Base-by-base conservation (phyloP, 2,888 invertebrate species). In the Stratiomys singularior region DNA sequence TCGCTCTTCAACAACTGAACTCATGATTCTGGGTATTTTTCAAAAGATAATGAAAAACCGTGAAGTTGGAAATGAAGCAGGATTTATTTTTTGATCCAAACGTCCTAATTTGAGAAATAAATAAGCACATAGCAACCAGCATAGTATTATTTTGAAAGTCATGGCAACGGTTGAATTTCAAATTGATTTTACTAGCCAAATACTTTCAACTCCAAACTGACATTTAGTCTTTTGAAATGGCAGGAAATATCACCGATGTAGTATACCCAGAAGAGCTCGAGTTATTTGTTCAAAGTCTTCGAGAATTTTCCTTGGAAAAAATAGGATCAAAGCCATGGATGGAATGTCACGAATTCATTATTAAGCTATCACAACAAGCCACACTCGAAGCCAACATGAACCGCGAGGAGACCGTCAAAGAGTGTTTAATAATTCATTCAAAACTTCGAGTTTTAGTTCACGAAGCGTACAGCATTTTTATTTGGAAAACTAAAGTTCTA, bases 341-440 rank as follows among this genome's bases (percentile, higher is more conserved):
- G 66, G 93, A 94, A 82, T 92, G 91, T 87, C 96, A 97, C 84
- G 92, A 95, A 84, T 90, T 93, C 82, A 85, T 96, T 9, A 93
- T 96, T 83, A 94, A 96, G 85, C 85, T 97, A 13, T 95, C 95
- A 83, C 96, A 97, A 86, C 95, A 97, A 88, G 96, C 96, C 1
- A 91, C 94, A 60, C 85, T 95, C 58, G 96, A 96, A 89, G 95
- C 95, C 0, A 90, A 91, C 13, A 90, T 90, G 28, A 88, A 93
- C 83, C 91, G 92, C 81, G 96, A 96, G 86, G 97, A 97, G 87
- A 90, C 91, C 76, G 93, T 96, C 0, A 96, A 96, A 87, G 96
- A 96, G 87, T 91, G 92, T 71, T 88, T 97, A 9, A 91, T 96
- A 80, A 78, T 84, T 0, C 82, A 84, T 2, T 83, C 84, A 63